Evolutionary conservation across 1,140 invertebrate genomes (phyloP).

Genomic region (Planococcus citri): DNA sequence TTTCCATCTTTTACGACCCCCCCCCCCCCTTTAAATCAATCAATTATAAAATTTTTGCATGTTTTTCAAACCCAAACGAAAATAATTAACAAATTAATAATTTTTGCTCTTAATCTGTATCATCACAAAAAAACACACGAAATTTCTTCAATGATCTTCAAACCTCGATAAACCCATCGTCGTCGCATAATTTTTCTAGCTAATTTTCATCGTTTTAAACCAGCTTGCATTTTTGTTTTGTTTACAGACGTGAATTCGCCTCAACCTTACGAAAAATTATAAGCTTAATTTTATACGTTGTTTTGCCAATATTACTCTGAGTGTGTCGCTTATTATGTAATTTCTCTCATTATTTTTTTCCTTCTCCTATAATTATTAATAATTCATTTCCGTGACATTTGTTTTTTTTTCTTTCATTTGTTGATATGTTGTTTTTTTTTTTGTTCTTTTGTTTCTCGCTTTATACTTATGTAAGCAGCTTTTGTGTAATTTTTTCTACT

Average conservation of each 20-base stretch:
- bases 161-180: no score
- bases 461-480: neutral
- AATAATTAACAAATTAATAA: no score
- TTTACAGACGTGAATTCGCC: conserved; percentile 78
- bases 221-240: conserved; percentile 40
- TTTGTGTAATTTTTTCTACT: neutral
- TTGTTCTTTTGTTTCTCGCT: neutral
- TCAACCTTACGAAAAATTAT: conserved; percentile 80
- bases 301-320: neutral
- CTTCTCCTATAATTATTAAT: neutral
- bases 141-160: no score
- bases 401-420: neutral
- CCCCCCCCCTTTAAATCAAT: no score
- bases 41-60: no score
- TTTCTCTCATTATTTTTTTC: neutral
- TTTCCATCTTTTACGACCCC: no score
- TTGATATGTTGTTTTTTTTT: conserved; percentile 1
- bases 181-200: conserved; percentile 19
- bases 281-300: conserved; percentile 33
- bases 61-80: no score
- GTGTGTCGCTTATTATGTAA: neutral
- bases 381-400: conserved; percentile 10
- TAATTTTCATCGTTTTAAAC: neutral
- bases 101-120: no score
- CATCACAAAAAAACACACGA: no score